Base-by-base conservation (phyloP, 2,888 invertebrate genomes). In the Caenorhabditis uteleia region DNA sequence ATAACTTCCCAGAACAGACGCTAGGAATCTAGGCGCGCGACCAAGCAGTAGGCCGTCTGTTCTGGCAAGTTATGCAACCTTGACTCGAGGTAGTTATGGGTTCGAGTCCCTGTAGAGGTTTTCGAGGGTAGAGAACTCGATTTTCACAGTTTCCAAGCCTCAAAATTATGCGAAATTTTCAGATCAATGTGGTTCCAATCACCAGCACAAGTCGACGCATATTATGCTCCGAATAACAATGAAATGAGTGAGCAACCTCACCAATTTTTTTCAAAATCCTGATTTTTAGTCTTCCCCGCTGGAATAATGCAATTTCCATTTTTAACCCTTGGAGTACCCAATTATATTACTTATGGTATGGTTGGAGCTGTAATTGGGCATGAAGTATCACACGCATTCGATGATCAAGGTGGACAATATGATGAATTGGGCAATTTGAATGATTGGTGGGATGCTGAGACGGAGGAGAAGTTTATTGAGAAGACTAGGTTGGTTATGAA, bases 241-340 rank as follows among this genome's bases (percentile, higher is more conserved):
- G 77, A 82, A 74, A 82, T 82, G 77, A 78, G 80, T 80, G 43
- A 61, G 76, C 57, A 14, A 26, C n/a, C 34, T 25, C 12, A 34
- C 7, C 3, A 6, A 27, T 31, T 18, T 36, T 23, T 26, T 20
- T 20, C 39, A n/a, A 14, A n/a, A 25, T 38, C n/a, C n/a, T 27
- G 45, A 16, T n/a, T 73, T 76, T 8, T 59, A 79, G 79, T 80
- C 16, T 81, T 80, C 55, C 81, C 81, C 2, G 81, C 82, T 4
- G 81, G 81, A n/a, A 81, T 81, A 45, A 77, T 82, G 80, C 80
- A 82, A 56, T 82, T 81, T 53, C 82, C 82, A 20, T 82, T 82
- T 60, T 65, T 82, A n/a, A 72, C 74, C 4, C 67, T 71, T 18
- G 77, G 77, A 14, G 77, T 77, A 12, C 82, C 82, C 7, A 77